phyloP scores from a whole-genome alignment of 2,797 vertebrate genomes.

The Arrhamphus sclerolepis region DNA sequence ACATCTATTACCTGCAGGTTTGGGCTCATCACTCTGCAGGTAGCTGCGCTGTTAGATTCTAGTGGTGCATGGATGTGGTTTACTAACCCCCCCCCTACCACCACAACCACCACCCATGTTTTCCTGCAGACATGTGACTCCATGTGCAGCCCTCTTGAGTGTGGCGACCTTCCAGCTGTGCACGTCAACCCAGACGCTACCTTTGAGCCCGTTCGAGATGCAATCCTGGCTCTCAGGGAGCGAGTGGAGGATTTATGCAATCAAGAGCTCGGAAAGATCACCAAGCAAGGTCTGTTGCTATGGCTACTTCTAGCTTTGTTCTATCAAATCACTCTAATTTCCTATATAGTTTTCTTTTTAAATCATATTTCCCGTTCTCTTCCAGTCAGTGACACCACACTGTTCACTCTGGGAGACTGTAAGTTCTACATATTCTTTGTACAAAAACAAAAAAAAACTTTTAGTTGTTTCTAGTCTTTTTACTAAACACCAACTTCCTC shows the following conservation, averaged over 20 bases:
- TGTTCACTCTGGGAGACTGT: constrained; percentile 70
- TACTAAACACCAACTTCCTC: neutral
- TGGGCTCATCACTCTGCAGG: neutral
- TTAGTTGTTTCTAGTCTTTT: neutral
- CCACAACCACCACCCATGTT: too few relatives aligned
- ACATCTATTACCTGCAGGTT: constrained; percentile 82
- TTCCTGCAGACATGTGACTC: constrained; percentile 69
- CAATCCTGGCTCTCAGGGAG: constrained; percentile 74
- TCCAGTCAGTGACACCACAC: constrained; percentile 74
- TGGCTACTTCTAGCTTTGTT: neutral
- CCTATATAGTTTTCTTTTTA: neutral
- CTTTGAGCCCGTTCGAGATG: constrained; percentile 66
- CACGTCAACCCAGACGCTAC: constrained; percentile 66
- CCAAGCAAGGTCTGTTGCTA: constrained; percentile 69
- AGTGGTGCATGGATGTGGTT: too few relatives aligned
- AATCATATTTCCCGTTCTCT: constrained; percentile 7
- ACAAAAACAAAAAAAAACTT: neutral
- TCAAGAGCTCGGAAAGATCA: constrained; percentile 78
- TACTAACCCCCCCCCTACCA: neutral
- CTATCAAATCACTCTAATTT: neutral
- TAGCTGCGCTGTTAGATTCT: too few relatives aligned
- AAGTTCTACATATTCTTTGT: constrained; percentile 23
- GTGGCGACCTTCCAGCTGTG: constrained; percentile 69
- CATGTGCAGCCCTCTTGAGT: constrained; percentile 69
- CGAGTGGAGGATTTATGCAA: constrained; percentile 81